Base-by-base conservation (phyloP, 2,888 invertebrate genomes). In the Craniophora ligustri region DNA sequence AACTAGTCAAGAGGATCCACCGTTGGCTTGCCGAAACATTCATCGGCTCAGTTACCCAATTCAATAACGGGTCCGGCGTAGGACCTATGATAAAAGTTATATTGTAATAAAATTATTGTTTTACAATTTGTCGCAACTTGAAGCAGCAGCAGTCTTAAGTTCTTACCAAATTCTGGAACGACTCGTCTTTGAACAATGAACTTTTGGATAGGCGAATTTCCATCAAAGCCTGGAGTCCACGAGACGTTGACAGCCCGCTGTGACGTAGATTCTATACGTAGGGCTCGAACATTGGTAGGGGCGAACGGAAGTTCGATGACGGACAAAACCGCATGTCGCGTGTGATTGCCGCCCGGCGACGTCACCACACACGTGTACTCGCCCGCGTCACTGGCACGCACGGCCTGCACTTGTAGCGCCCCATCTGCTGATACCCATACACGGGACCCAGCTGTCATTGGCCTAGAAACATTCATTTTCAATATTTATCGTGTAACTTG, bases 151-250 rank as follows among this genome's bases (percentile, higher is more conserved):
- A 3, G 3, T 26, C 8, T 13, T 18, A 5, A 36, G 32, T 13
- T 85, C 94, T 94, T 91, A 97, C 97, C 97, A 71, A 97, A 94
- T 86, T 97, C 97, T 1, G 98, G 97, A 18, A 98, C 97, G 77
- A 98, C 96, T 62, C 98, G 95, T 86, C 96, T 97, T 85, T 99
- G 98, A 47, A 99, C 95, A 65, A 98, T 98, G 86, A 97, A 99
- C 83, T 98, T 97, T 75, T 97, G 95, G 54, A 99, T 96, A 7
- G 98, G 98, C 79, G 98, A 98, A 87, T 99, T 99, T 48, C 99
- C 99, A 91, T 99, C 98, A 87, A 99, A 99, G 19, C 98, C 98
- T 0, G 98, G 97, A 8, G 97, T 97, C 99, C 99, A 99, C 14
- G 96, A 96, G 2, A 99, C 96, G 81, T 98, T 98, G 63, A 99